phyloP scores from a whole-genome alignment of 2,888 invertebrate genomes.

The Isoperla grammatica region DNA sequence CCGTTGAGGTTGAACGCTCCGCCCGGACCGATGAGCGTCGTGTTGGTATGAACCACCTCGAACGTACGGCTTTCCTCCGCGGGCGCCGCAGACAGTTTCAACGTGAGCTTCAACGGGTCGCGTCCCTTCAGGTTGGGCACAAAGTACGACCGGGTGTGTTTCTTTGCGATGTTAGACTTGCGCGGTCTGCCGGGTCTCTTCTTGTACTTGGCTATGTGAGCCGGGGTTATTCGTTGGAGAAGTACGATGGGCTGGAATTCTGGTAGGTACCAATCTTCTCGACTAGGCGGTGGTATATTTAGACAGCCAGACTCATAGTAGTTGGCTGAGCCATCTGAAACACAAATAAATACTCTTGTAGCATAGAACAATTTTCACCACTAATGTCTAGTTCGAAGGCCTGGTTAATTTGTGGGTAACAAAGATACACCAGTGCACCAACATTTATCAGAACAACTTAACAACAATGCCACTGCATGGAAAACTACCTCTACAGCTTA shows the following conservation, averaged over 20 bases:
- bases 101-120: conserved; percentile 20
- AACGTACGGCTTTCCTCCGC: conserved; percentile 4
- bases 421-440: too few species aligned
- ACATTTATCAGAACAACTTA: too few species aligned
- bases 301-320: too few species aligned
- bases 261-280: too few species aligned
- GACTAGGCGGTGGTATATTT: too few species aligned
- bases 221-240: too few species aligned
- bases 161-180: conserved; percentile 8
- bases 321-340: too few species aligned
- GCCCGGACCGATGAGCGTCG: conserved; percentile 14
- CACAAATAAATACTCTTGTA: too few species aligned
- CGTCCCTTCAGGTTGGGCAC: conserved; percentile 5
- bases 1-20: conserved; percentile 18
- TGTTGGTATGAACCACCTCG: conserved; percentile 11
- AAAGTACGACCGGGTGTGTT: conserved; percentile 22
- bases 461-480: too few species aligned
- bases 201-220: neutral
- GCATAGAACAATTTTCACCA: neutral
- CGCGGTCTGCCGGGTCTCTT: neutral
- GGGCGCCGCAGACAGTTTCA: conserved; percentile 14
- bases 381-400: neutral
- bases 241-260: too few species aligned
- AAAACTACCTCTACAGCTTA: too few species aligned
- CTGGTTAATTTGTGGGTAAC: too few species aligned